phyloP scores from a whole-genome alignment of 2,113 vertebrate genomes.

The Pomatostomus ruficeps region DNA sequence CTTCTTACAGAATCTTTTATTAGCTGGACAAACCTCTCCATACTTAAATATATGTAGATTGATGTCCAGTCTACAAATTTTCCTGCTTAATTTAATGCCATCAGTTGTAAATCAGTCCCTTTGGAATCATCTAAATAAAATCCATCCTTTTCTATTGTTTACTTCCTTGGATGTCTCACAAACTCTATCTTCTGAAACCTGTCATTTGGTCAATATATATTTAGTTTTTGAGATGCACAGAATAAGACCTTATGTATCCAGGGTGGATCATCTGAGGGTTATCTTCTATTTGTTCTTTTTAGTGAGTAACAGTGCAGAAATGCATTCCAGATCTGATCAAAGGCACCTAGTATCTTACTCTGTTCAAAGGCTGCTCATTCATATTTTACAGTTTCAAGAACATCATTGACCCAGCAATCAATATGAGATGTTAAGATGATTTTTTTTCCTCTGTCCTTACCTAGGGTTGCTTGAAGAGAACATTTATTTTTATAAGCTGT shows the following conservation, averaged over 20 bases:
- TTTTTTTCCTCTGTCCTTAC: neutral
- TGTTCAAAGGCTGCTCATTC: constrained; percentile 52
- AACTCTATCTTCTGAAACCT: neutral
- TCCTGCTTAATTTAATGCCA: neutral
- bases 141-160: neutral
- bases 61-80: neutral
- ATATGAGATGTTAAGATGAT: neutral
- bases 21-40: neutral
- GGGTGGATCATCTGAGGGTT: constrained; percentile 1
- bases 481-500: neutral
- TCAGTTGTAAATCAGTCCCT: neutral
- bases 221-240: neutral
- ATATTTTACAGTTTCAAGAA: constrained; percentile 50
- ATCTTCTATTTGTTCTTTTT: constrained; percentile 57
- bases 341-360: constrained; percentile 12
- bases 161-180: neutral
- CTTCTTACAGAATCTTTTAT: neutral
- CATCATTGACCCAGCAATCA: constrained; percentile 31
- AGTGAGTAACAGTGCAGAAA: neutral
- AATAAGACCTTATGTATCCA: neutral
- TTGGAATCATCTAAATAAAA: neutral
- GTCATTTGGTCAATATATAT: neutral
- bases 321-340: constrained; percentile 47
- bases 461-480: neutral
- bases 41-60: neutral